phyloP scores from a whole-genome alignment of 2,888 invertebrate genomes.

The Cheilosia scutellata region DNA sequence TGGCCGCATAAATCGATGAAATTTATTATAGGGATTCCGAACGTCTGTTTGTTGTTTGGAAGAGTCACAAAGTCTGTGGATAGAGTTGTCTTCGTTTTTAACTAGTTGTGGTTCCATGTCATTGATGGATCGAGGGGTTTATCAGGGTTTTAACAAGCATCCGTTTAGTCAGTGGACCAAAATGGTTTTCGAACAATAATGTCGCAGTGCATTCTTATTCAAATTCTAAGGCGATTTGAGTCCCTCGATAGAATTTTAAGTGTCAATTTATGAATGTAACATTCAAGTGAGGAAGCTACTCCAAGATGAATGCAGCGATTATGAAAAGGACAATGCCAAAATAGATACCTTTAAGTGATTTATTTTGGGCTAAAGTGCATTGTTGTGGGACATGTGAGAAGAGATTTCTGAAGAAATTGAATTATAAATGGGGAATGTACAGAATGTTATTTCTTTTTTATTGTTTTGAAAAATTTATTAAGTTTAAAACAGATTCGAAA shows the following conservation, averaged over 20 bases:
- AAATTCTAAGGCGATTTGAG: slow-evolving; percentile 28
- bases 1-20: slow-evolving; percentile 81
- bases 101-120: slow-evolving; percentile 42
- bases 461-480: slow-evolving; percentile 9
- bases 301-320: slow-evolving; percentile 6
- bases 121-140: slow-evolving; percentile 65
- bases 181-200: background rate
- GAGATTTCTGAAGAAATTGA: slow-evolving; percentile 32
- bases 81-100: slow-evolving; percentile 43
- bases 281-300: slow-evolving; percentile 65
- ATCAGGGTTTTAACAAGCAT: slow-evolving; percentile 27
- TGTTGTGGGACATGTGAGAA: slow-evolving; percentile 21
- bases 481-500: background rate
- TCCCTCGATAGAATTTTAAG: slow-evolving; percentile 19
- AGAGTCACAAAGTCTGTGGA: slow-evolving; percentile 36
- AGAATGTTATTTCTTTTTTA: background rate
- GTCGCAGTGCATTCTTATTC: slow-evolving; percentile 27
- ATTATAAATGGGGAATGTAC: slow-evolving; percentile 26
- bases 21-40: slow-evolving; percentile 78
- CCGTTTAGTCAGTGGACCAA: slow-evolving; percentile 22
- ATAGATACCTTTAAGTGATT: slow-evolving; percentile 29
- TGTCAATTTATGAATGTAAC: slow-evolving; percentile 29
- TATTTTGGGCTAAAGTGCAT: slow-evolving; percentile 20
- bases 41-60: slow-evolving; percentile 33
- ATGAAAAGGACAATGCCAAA: slow-evolving; percentile 32